phyloP scores from a whole-genome alignment of 2,113 vertebrate genomes.

The Macrotis lagotis region DNA sequence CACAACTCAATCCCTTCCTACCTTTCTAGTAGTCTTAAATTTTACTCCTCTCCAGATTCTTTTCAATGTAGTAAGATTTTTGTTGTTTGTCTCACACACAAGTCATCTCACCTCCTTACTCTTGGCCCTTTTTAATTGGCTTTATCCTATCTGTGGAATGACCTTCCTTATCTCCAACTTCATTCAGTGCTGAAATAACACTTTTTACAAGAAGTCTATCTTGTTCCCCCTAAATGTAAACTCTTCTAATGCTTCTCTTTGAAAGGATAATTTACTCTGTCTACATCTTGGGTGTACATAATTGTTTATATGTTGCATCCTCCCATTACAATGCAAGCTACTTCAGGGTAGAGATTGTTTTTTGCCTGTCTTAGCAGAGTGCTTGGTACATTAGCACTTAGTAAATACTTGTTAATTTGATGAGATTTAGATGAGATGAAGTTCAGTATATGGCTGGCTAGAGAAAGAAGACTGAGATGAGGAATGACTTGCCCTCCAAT shows the following conservation, averaged over 20 bases:
- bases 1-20: neutral
- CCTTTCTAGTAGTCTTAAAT: neutral
- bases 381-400: neutral
- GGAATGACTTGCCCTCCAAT: neutral
- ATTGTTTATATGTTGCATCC: neutral
- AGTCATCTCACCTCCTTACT: neutral
- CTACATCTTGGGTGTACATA: neutral
- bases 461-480: neutral
- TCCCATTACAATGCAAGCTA: neutral
- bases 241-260: neutral
- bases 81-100: neutral
- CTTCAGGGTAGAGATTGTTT: slow-evolving; percentile 6
- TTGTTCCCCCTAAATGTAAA: neutral
- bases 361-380: neutral
- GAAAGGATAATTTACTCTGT: neutral
- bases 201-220: neutral
- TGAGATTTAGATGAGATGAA: neutral
- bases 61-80: neutral
- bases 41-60: neutral
- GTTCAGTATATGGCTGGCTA: neutral
- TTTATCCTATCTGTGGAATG: neutral
- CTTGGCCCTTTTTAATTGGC: neutral
- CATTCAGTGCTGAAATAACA: neutral
- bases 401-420: slow-evolving; percentile 27
- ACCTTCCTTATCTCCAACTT: neutral